Evolutionary conservation across 1,140 invertebrate genomes (phyloP), one percentile per base, ranked within the genome.

Genomic region (Zaprionus africanus): DNA sequence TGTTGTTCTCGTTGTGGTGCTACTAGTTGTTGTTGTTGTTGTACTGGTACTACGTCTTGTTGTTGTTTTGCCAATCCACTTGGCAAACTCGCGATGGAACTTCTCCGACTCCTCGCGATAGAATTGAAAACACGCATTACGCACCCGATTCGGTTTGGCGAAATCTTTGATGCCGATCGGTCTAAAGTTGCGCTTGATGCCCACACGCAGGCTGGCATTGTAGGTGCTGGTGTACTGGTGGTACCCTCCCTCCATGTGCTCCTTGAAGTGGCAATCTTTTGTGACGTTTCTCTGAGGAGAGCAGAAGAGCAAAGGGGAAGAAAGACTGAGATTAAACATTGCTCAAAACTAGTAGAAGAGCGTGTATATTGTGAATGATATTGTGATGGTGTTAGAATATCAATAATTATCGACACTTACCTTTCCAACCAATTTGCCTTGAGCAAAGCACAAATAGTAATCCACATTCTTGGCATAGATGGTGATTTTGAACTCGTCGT

Each of bases 381-480:
- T n/a, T 41, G 15, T 41, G 15, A n/a, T 41, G 7, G 2, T 15
- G 5, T 6, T 31, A 15, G 22, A n/a, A 5, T 36, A 28, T 60
- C 4, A 24, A 22, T 41, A 38, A 34, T 3, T 34, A 34, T 34
- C 31, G 36, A 72, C 65, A 46, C 85, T 92, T 60, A 92, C 91
- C 91, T 85, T 82, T 90, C 91, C 91, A 82, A 92, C 91, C 62
- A 92, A 69, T 84, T 58, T 86, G 72, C 88, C 81, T 57, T 76
- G 66, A 28, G 71, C 73, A 65, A 92, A 92, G 79, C 91, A 92
- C 60, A 92, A 72, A 77, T 76, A 92, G n/a, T 78, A 81, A 41
- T 73, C 72, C 53, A 92, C 91, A 85, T 90, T 83, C 66, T 70
- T 79, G 56, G 88, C 74, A 82, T 91, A 92, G 41, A 92, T 81